phyloP scores from a whole-genome alignment of 2,888 invertebrate genomes.

The Schizaphis graminum region DNA sequence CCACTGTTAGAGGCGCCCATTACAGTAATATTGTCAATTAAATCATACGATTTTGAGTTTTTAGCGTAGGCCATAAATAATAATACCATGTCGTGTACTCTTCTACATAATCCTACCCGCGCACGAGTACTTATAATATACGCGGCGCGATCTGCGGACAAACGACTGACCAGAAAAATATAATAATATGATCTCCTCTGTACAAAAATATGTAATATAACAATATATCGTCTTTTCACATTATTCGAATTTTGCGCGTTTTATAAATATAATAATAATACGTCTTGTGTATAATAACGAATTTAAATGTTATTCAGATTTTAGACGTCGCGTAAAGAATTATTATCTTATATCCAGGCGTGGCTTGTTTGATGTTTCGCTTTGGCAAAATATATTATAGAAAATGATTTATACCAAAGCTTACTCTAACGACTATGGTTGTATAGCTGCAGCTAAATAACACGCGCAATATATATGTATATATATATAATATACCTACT shows the following conservation, averaged over 20 bases:
- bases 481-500: background rate
- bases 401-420: background rate
- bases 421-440: background rate
- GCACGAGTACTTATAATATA: background rate
- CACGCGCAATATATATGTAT: background rate
- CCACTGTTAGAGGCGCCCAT: background rate
- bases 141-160: background rate
- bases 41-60: background rate
- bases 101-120: background rate
- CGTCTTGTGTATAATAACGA: background rate
- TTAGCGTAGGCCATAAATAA: background rate
- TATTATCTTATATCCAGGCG: background rate
- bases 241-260: background rate
- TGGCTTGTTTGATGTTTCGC: background rate
- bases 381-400: background rate
- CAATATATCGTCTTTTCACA: background rate
- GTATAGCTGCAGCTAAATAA: background rate
- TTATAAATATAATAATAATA: background rate
- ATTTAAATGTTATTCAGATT: slow-evolving; percentile 9
- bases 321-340: background rate
- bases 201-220: background rate
- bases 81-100: background rate
- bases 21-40: background rate
- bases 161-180: background rate
- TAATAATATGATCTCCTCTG: background rate